Base-by-base conservation (phyloP, 2,113 vertebrate genomes). In the Onychostruthus taczanowskii region DNA sequence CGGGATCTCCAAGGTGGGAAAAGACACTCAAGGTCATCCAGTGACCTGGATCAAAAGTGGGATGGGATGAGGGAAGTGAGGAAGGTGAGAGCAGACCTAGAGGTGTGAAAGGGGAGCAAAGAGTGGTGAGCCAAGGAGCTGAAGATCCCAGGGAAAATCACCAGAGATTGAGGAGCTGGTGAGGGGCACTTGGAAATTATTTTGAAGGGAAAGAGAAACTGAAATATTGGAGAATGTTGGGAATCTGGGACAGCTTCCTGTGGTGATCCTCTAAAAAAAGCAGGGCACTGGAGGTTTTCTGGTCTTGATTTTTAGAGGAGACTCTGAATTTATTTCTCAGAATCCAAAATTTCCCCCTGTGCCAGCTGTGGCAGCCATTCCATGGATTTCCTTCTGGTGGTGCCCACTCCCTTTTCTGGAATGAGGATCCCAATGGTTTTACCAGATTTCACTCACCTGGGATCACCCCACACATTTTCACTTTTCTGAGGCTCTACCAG, bases 191-290 rank as follows among this genome's bases (percentile, higher is more conserved):
- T 18, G 46, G 53, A 33, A 77, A 61, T 61, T 4, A 28, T 59
- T 90, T 23, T 64, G 52, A 82, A 72, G 26, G 68, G 63, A 92
- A 94, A 92, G 49, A 95, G 81, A 93, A 95, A 89, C 46, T n/a
- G 43, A 91, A 94, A 84, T 64, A 28, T 2, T 39, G 69, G 81
- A 87, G 39, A 81, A 84, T 23, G 33, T 35, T 75, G 74, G 81
- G 79, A 76, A 82, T 94, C 53, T 72, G 81, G 62, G 90, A 79
- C 39, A 79, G 78, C 46, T 76, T 91, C 63, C 73, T 18, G 0
- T 37, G 73, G 44, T 27, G 18, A 8, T 33, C 53, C 73, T 52
- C 37, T 37, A 22, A 22, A 52, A 37, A 37, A 12, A 9, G 27
- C 72, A 68, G 53, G 13, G 21, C 33, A 18, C 53, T 68, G 63